Evolutionary conservation across 2,797 vertebrate genomes (phyloP).

Genomic region (Xenops minutus): DNA sequence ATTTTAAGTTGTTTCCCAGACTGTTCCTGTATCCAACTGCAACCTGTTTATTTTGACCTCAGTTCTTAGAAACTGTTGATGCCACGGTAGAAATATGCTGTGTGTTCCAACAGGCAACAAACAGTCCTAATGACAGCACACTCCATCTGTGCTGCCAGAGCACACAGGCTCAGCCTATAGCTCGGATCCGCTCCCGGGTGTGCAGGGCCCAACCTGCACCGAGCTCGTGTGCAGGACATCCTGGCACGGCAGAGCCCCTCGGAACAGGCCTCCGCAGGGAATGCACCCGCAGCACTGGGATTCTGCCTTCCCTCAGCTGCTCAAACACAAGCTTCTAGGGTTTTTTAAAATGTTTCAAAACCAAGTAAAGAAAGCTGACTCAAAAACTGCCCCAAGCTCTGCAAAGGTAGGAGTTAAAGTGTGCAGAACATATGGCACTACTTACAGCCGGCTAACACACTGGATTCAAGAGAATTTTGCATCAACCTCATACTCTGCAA

Average conservation of each 20-base stretch:
- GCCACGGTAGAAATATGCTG: slow-evolving; percentile 67
- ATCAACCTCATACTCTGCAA: background rate
- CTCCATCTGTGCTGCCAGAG: slow-evolving; percentile 74
- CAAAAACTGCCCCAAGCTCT: background rate
- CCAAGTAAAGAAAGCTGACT: background rate
- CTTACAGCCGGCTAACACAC: background rate
- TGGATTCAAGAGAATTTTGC: slow-evolving; percentile 28
- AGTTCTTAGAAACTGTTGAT: slow-evolving; percentile 69
- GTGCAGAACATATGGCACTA: background rate
- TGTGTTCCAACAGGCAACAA: slow-evolving; percentile 71
- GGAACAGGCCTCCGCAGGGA: no score
- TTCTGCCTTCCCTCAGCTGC: background rate
- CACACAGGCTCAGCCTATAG: slow-evolving; percentile 63
- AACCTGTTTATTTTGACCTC: slow-evolving; percentile 75
- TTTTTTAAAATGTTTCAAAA: background rate
- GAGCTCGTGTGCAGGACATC: no score
- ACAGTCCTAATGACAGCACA: slow-evolving; percentile 67
- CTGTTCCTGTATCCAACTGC: slow-evolving; percentile 45
- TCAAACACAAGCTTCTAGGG: background rate
- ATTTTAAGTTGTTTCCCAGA: slow-evolving; percentile 4
- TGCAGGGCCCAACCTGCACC: background rate
- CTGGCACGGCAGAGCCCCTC: no score
- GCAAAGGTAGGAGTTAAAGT: background rate
- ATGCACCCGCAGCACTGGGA: background rate
- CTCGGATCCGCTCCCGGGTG: background rate